Conservation (phyloP, 1,140 invertebrate species). For the Coptotermes formosanus region DNA sequence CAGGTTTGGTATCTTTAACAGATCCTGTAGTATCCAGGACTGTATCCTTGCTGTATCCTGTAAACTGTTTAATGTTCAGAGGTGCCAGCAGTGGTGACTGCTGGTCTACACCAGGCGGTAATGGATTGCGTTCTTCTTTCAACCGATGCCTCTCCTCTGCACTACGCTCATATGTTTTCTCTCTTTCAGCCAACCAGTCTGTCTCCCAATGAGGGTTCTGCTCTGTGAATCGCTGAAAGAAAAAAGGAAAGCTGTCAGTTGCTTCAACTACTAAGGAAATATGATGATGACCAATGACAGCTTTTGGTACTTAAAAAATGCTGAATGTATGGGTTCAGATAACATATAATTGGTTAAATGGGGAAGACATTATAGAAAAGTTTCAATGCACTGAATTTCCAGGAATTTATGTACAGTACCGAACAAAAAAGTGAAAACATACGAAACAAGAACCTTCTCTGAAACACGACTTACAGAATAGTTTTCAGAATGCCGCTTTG, state of each 20-base stretch:
- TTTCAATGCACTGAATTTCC: too few relatives aligned
- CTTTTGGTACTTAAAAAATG: not conserved
- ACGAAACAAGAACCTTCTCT: not conserved
- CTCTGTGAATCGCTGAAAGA: constrained; percentile 67
- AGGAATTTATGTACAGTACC: too few relatives aligned
- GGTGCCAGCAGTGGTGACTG: not conserved
- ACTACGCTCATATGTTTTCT: constrained; percentile 59
- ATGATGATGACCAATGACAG: not conserved
- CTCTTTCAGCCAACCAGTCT: constrained; percentile 77
- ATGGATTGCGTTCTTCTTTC: not conserved
- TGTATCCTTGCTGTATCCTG: too few relatives aligned
- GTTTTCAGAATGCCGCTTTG: constrained; percentile 70
- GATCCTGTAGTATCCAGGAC: not conserved
- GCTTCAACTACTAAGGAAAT: not conserved
- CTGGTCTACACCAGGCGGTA: not conserved
- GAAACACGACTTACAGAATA: constrained; percentile 62
- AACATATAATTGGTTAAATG: too few relatives aligned
- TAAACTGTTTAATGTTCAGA: not conserved
- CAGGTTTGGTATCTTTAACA: not conserved
- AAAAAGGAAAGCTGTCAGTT: constrained; percentile 30
- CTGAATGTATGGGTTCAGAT: too few relatives aligned
- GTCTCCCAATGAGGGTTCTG: constrained; percentile 83
- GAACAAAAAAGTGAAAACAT: not conserved
- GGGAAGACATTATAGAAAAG: too few relatives aligned
- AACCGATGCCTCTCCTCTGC: constrained; percentile 45